Evolutionary conservation across 2,113 vertebrate species (phyloP).

Genomic region (Uropsilus gracilis): DNA sequence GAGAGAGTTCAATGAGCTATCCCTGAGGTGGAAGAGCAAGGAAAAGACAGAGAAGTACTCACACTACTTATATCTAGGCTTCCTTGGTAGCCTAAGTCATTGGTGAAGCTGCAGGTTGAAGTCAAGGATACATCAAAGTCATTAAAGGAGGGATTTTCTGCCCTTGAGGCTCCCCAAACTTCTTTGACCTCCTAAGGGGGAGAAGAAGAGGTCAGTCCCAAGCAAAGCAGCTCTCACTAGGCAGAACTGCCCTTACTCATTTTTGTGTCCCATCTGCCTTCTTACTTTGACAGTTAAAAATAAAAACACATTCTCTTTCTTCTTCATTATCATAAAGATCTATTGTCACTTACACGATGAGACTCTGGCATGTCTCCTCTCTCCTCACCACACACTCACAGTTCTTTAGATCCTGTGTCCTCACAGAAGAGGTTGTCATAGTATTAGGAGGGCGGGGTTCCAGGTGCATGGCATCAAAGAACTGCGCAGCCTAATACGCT

Average conservation of each 20-base stretch:
- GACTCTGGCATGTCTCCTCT: background rate
- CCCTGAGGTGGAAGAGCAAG: no score
- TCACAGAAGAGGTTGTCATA: slow-evolving; percentile 46
- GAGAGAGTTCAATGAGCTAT: no score
- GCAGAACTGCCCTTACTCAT: background rate
- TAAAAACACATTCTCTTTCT: background rate
- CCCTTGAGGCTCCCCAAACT: background rate
- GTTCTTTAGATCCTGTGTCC: background rate
- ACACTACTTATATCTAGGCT: background rate
- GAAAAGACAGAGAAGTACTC: background rate
- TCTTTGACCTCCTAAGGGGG: background rate
- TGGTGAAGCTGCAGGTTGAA: background rate
- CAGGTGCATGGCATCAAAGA: background rate
- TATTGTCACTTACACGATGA: background rate
- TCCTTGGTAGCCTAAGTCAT: background rate
- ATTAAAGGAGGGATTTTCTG: background rate
- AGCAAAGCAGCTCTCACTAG: background rate
- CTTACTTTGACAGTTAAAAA: background rate
- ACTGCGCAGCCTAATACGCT: background rate
- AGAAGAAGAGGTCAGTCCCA: background rate
- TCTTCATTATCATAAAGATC: background rate
- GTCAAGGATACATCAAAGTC: background rate
- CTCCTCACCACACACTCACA: background rate
- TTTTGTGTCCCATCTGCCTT: background rate
- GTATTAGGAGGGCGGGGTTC: slow-evolving; percentile 1